Evolutionary conservation across 2,113 vertebrate genomes (phyloP).

Genomic region (Chlamydotis undulata): DNA sequence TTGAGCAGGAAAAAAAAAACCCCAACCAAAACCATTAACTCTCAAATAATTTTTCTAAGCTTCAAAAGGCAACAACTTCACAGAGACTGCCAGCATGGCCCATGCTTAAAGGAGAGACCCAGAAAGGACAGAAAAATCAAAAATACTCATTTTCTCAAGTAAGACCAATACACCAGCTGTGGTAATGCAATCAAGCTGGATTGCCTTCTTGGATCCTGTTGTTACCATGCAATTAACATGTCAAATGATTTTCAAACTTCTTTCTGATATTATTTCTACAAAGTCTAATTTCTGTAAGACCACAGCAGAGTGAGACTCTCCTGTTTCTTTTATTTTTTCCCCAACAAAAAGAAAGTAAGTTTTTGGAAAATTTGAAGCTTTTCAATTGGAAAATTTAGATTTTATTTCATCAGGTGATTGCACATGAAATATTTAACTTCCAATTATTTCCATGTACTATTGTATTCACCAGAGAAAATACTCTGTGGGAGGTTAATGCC

Average conservation of each 20-base stretch:
- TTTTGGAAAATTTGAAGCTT: not conserved
- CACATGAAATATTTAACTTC: not conserved
- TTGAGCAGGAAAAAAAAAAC: not conserved
- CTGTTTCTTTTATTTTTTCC: not conserved
- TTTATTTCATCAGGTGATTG: not conserved
- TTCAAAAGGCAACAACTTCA: not conserved
- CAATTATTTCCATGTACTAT: not conserved
- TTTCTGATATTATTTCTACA: not conserved
- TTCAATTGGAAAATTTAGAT: not conserved
- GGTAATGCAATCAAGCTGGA: not conserved
- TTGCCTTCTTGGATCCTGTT: not conserved
- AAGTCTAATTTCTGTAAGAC: not conserved
- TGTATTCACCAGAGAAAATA: not conserved
- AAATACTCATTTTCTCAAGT: not conserved
- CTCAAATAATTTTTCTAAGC: not conserved
- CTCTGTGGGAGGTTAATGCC: not conserved
- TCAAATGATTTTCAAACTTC: not conserved
- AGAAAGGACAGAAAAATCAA: not conserved
- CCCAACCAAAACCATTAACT: not conserved
- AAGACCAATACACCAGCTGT: not conserved
- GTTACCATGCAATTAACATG: not conserved
- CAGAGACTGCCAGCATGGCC: not conserved
- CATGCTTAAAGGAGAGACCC: not conserved
- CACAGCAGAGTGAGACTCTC: not conserved
- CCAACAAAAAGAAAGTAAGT: not conserved